Conservation (phyloP, 2,888 invertebrate species). For the Tetragnatha montana region DNA sequence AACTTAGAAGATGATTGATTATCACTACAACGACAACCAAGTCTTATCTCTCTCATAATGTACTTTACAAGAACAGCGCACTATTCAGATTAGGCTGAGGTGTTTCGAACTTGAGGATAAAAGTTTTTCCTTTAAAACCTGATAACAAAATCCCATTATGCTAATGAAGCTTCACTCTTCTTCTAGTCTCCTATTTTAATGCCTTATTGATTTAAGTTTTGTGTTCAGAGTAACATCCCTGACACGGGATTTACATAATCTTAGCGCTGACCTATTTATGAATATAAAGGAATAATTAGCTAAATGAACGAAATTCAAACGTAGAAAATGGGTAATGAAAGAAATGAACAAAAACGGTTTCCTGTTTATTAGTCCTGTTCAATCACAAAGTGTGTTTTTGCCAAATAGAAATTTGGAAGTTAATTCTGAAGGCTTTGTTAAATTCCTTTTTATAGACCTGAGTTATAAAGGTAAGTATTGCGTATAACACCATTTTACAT, state of each 20-base stretch:
- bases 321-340: too few relatives aligned
- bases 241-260: not conserved
- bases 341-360: too few relatives aligned
- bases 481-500: too few relatives aligned
- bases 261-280: not conserved
- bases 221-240: not conserved
- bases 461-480: too few relatives aligned
- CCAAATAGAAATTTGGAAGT: too few relatives aligned
- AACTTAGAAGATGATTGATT: conserved; percentile 43
- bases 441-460: too few relatives aligned
- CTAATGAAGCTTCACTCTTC: conserved; percentile 44
- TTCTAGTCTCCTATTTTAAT: conserved; percentile 1
- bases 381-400: too few relatives aligned
- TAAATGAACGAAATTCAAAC: too few relatives aligned
- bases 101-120: conserved; percentile 31
- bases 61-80: conserved; percentile 1
- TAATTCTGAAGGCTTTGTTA: too few relatives aligned
- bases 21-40: conserved; percentile 6
- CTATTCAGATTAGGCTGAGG: conserved; percentile 43
- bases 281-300: not conserved
- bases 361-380: too few relatives aligned
- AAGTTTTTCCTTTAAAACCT: conserved; percentile 34
- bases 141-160: conserved; percentile 58
- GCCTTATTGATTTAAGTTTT: conserved; percentile 20
- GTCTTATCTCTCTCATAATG: conserved; percentile 29